These are phyloP conservation scores for Grammomys surdaster DNA, from an alignment of 2,113 vertebrate genomes.

Conservation along the genomic window DNA sequence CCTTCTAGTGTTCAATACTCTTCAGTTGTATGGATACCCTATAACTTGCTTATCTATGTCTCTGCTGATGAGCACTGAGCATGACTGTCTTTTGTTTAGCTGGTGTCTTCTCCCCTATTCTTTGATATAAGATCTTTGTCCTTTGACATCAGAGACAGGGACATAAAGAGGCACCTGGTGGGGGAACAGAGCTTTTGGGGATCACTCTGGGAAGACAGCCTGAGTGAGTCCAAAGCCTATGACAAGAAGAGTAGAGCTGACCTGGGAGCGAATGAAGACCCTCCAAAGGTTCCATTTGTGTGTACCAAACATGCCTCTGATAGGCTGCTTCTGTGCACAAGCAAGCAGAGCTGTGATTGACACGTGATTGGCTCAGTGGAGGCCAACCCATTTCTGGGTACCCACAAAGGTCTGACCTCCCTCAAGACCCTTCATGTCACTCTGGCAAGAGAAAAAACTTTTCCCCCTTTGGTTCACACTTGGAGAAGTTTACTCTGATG, in stretches of 20 bases:
- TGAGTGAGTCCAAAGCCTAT: background rate
- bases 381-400: background rate
- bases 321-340: background rate
- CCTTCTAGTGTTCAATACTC: background rate
- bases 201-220: background rate
- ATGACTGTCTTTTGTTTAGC: background rate
- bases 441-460: background rate
- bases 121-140: conserved; percentile 37
- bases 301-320: background rate
- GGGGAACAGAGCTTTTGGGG: background rate
- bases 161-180: background rate
- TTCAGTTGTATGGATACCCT: background rate
- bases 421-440: background rate
- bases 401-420: background rate
- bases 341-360: background rate
- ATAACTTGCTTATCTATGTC: background rate
- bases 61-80: background rate
- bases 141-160: background rate
- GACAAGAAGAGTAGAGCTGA: background rate
- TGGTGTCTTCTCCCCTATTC: background rate
- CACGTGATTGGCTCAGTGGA: background rate
- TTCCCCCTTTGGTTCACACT: background rate
- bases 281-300: background rate
- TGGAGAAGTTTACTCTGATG: background rate
- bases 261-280: background rate